Evolutionary conservation across 2,888 invertebrate genomes (phyloP).

Genomic region (Rhamnusium bicolor): DNA sequence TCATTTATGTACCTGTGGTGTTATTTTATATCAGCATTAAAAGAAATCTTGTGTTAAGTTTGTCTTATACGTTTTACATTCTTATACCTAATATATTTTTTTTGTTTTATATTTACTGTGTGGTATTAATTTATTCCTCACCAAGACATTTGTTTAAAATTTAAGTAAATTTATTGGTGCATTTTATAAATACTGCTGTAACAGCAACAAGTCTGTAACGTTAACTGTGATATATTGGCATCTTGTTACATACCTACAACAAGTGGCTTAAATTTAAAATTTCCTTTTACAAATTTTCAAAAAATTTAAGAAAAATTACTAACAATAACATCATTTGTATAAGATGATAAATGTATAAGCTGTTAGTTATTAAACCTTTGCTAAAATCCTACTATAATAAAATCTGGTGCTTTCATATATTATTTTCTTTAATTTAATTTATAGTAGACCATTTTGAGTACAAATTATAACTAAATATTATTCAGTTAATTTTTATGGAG

Average conservation of each 20-base stretch:
- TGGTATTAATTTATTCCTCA: neutral
- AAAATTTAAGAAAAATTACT: neutral
- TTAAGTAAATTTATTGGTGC: neutral
- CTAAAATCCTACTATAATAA: constrained; percentile 40
- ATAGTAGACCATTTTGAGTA: constrained; percentile 28
- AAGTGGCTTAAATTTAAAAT: constrained; percentile 26
- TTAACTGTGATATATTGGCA: constrained; percentile 39
- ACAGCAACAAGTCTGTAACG: constrained; percentile 11
- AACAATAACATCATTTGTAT: constrained; percentile 35
- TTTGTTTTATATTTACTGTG: neutral
- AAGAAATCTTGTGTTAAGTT: neutral
- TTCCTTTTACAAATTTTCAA: neutral
- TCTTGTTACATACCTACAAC: constrained; percentile 20
- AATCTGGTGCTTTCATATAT: constrained; percentile 45
- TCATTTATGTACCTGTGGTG: constrained; percentile 31
- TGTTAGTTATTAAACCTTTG: constrained; percentile 33
- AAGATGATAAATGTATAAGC: constrained; percentile 35
- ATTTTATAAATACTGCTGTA: neutral
- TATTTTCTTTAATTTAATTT: constrained; percentile 32
- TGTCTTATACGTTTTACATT: neutral
- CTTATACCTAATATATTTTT: too few species aligned
- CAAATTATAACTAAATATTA: constrained; percentile 28
- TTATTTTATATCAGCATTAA: constrained; percentile 18
- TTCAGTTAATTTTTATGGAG: constrained; percentile 10
- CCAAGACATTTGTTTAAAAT: neutral